These are phyloP conservation scores for Sinohyriopsis cumingii DNA, from an alignment of 2,888 invertebrate genomes.

Conservation along the genomic window DNA sequence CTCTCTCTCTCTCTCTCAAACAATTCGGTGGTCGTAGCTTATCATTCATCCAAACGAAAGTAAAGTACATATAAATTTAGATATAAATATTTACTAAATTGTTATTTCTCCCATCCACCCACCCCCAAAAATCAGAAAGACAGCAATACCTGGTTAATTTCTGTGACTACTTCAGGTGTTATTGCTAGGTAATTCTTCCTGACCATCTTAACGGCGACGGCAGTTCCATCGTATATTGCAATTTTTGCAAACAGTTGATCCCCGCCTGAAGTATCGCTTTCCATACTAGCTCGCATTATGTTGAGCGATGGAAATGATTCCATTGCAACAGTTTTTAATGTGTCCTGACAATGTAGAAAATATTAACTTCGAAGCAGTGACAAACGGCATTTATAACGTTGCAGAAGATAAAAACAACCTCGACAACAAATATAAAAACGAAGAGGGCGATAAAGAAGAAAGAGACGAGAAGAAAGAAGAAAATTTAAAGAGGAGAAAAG, in stretches of 20 bases:
- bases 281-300: constrained; percentile 14
- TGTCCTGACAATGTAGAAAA: too few relatives aligned
- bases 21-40: not conserved
- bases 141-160: constrained; percentile 57
- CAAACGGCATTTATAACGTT: too few relatives aligned
- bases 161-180: constrained; percentile 45
- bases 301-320: too few relatives aligned
- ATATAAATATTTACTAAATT: not conserved
- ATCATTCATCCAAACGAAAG: not conserved
- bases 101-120: too few relatives aligned
- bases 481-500: too few relatives aligned
- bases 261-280: constrained; percentile 23
- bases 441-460: too few relatives aligned
- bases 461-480: too few relatives aligned
- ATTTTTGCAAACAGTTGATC: constrained; percentile 56
- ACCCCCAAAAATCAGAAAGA: not conserved
- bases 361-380: too few relatives aligned
- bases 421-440: too few relatives aligned
- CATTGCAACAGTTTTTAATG: too few relatives aligned
- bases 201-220: constrained; percentile 86
- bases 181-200: constrained; percentile 47
- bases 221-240: constrained; percentile 48
- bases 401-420: too few relatives aligned
- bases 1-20: too few relatives aligned
- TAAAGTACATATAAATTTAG: not conserved